Evolutionary conservation across 2,888 invertebrate genomes (phyloP), one percentile per base, ranked within the genome.

Genomic region (Brachyptera risi): DNA sequence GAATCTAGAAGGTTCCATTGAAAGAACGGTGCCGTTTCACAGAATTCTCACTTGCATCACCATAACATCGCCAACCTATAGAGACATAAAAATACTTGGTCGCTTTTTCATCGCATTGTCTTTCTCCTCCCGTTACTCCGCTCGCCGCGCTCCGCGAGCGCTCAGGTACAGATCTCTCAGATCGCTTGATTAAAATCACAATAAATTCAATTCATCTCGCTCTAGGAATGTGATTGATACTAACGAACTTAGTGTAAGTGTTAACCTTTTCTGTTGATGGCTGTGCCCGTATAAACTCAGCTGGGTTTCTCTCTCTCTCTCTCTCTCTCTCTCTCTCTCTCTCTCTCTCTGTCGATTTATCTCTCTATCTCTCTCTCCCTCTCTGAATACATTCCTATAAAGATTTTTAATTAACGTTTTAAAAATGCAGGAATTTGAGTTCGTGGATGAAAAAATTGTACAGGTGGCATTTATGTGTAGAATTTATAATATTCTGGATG

Each of bases 371-470:
- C n/a, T n/a, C n/a, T n/a, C n/a, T n/a, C n/a, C n/a, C n/a, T n/a
- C n/a, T 54, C 23, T 17, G 19, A 37, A 54, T 21, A 54, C 54
- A 54, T 54, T 54, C 54, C 54, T 42, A 31, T 11, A 54, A 35
- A 35, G 37, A 54, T 54, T 54, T 47, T 54, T 54, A 54, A 54
- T 54, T 54, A 54, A 54, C 54, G 54, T 54, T 54, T 37, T 37
- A 51, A 54, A 59, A 59, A 59, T 51, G 27, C 56, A 60, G 50
- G 60, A 60, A 60, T 60, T 60, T 60, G n/a, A n/a, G n/a, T n/a
- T n/a, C n/a, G n/a, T n/a, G n/a, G n/a, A n/a, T n/a, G n/a, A n/a
- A n/a, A n/a, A n/a, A n/a, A n/a, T n/a, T n/a, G n/a, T n/a, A n/a
- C n/a, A n/a, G n/a, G n/a, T n/a, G n/a, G n/a, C n/a, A n/a, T n/a